These are phyloP conservation scores for Neoniphon sammara DNA, from an alignment of 2,797 vertebrate genomes.

Conservation along the genomic window DNA sequence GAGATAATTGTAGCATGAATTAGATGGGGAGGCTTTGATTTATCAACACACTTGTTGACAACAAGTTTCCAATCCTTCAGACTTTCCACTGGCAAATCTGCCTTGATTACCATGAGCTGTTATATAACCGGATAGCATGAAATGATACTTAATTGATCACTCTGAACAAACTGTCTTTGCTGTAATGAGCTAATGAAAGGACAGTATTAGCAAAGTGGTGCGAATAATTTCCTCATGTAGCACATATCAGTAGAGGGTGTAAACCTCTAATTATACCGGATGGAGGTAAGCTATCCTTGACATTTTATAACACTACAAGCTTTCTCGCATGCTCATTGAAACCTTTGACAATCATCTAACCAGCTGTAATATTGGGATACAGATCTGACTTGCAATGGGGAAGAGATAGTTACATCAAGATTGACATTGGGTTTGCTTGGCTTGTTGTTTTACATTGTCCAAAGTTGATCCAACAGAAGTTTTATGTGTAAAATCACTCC, in stretches of 20 bases:
- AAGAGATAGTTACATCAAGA: constrained; percentile 57
- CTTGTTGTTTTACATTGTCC: constrained; percentile 54
- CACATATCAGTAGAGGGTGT: constrained; percentile 33
- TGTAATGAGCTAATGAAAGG: constrained; percentile 56
- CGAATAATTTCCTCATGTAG: constrained; percentile 58
- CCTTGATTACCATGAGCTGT: constrained; percentile 44
- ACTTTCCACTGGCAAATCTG: constrained; percentile 63
- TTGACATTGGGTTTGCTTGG: constrained; percentile 45
- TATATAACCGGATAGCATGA: constrained; percentile 42
- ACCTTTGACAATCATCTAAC: constrained; percentile 65
- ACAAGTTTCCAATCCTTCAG: constrained; percentile 66
- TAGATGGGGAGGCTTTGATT: constrained; percentile 66
- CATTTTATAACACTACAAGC: constrained; percentile 38
- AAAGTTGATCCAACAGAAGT: constrained; percentile 58
- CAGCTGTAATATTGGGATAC: constrained; percentile 55
- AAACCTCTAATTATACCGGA: constrained; percentile 59
- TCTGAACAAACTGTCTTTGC: constrained; percentile 51
- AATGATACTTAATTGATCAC: constrained; percentile 53
- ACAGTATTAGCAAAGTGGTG: constrained; percentile 28
- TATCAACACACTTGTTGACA: constrained; percentile 68
- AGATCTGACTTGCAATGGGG: constrained; percentile 45
- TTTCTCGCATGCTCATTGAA: constrained; percentile 37
- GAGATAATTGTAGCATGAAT: constrained; percentile 75
- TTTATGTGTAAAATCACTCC: constrained; percentile 44
- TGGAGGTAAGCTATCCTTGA: constrained; percentile 66